phyloP scores from a whole-genome alignment of 2,888 invertebrate genomes.

The Melikaiella ostensackeni region DNA sequence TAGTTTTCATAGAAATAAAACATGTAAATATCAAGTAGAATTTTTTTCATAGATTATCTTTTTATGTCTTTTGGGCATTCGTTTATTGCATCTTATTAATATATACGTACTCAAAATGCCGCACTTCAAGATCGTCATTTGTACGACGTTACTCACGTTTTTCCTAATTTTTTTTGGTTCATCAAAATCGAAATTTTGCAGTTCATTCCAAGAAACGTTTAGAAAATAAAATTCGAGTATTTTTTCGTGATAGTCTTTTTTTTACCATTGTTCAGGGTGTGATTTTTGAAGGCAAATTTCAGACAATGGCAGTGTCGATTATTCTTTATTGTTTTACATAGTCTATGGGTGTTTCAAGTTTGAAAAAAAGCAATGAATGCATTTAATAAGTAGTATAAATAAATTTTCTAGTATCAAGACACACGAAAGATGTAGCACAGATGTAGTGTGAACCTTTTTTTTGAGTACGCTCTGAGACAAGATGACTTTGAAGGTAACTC shows the following conservation, averaged over 20 bases:
- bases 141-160: not conserved
- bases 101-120: not conserved
- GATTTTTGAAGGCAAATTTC: not conserved
- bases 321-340: slow-evolving; percentile 24
- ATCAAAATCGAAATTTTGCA: not conserved
- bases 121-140: not conserved
- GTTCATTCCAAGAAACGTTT: not conserved
- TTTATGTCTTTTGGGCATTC: not conserved
- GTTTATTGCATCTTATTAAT: not conserved
- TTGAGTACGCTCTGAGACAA: not conserved
- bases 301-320: slow-evolving; percentile 12
- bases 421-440: no score
- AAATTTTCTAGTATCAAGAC: not conserved
- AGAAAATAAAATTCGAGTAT: not conserved
- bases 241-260: not conserved
- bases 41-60: not conserved
- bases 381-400: slow-evolving; percentile 20
- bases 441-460: not conserved
- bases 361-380: slow-evolving; percentile 27
- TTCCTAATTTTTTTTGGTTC: not conserved
- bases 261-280: not conserved
- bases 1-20: not conserved
- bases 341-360: not conserved
- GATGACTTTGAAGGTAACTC: not conserved
- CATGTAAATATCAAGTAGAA: not conserved